phyloP scores from a whole-genome alignment of 2,113 vertebrate genomes.

The Mastomys natalensis region DNA sequence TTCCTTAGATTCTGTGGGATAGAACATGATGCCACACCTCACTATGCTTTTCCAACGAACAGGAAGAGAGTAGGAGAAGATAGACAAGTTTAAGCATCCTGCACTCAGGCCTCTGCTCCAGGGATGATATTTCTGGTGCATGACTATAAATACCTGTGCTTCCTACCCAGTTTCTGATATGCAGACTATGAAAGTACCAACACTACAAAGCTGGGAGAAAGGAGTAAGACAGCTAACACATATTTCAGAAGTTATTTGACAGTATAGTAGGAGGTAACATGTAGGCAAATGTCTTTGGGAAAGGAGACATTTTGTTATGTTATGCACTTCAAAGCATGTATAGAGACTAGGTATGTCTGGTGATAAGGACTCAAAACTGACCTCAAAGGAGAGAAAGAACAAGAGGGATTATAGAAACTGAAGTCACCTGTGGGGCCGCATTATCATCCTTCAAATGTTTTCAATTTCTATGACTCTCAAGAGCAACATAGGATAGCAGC shows the following conservation, averaged over 20 bases:
- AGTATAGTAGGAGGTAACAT: not conserved
- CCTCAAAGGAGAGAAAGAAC: not conserved
- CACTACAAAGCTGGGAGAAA: not conserved
- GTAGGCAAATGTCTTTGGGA: not conserved
- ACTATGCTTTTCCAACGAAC: not conserved
- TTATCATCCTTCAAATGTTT: not conserved
- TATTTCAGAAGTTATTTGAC: not conserved
- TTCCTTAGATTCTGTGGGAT: not conserved
- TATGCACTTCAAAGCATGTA: not conserved
- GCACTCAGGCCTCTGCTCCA: not conserved
- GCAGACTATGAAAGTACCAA: not conserved
- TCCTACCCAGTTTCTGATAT: not conserved
- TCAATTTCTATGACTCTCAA: not conserved
- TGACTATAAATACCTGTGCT: not conserved
- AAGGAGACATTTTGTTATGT: not conserved
- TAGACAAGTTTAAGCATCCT: not conserved
- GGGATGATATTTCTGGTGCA: not conserved
- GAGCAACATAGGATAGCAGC: rapidly evolving
- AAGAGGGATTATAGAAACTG: not conserved
- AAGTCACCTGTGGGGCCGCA: not conserved
- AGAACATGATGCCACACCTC: too few species aligned
- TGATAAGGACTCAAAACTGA: not conserved
- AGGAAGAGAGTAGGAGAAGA: not conserved
- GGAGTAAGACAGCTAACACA: not conserved
- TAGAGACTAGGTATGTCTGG: not conserved